Evolutionary conservation across 2,888 invertebrate species (phyloP).

Genomic region (Drosophila dives): DNA sequence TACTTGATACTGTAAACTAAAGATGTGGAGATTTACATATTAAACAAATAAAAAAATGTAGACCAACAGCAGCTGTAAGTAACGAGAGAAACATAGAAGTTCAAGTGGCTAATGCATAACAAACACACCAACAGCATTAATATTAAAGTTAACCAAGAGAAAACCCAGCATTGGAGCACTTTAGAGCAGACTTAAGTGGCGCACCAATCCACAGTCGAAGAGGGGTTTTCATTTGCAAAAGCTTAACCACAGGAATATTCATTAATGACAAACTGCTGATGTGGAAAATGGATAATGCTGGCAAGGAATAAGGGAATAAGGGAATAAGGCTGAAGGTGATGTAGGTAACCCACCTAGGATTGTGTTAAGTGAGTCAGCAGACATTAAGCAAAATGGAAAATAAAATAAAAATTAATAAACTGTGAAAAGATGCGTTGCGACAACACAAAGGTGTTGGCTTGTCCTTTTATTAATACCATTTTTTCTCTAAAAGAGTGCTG

Average conservation of each 20-base stretch:
- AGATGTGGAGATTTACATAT: background rate
- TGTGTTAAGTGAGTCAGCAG: slow-evolving; percentile 4
- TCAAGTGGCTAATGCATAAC: background rate
- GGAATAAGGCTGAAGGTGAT: slow-evolving; percentile 5
- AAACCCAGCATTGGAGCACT: slow-evolving; percentile 1
- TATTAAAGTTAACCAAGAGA: slow-evolving; percentile 5
- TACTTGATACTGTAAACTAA: background rate
- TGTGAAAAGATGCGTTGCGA: slow-evolving; percentile 56
- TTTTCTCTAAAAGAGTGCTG: slow-evolving; percentile 46
- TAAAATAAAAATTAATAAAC: slow-evolving; percentile 63
- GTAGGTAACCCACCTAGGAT: background rate
- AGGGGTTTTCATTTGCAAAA: slow-evolving; percentile 15
- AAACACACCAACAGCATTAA: background rate
- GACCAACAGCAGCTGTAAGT: background rate
- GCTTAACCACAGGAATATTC: slow-evolving; percentile 54
- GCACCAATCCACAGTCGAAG: background rate
- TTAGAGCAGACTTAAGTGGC: background rate
- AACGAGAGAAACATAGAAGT: background rate
- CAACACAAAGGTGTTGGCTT: slow-evolving; percentile 4
- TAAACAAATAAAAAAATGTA: background rate
- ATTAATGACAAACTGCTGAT: slow-evolving; percentile 66
- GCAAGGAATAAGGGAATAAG: slow-evolving; percentile 29
- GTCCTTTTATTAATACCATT: slow-evolving; percentile 36
- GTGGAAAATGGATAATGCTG: slow-evolving; percentile 64
- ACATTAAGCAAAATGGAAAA: background rate